Percentiles rank a stretch among this genome's conserved stretches.
These are phyloP conservation scores for Anarrhichthys ocellatus DNA, from an alignment of 2,113 vertebrate genomes.

Conservation along the genomic window DNA sequence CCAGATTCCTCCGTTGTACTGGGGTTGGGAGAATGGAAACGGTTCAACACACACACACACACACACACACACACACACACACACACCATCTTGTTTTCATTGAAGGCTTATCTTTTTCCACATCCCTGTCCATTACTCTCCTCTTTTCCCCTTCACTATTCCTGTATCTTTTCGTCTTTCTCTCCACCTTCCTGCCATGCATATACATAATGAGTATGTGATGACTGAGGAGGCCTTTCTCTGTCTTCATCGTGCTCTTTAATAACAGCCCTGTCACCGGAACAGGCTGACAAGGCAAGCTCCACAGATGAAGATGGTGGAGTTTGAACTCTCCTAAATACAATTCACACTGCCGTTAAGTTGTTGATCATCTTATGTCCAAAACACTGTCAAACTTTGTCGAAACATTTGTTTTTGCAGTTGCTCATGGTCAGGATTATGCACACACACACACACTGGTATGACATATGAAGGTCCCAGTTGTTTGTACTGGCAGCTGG, in stretches of 20 bases:
- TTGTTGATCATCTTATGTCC: background rate
- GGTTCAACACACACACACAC: constrained; percentile 32
- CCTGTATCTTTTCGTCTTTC: background rate
- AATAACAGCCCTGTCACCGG: background rate
- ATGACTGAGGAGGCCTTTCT: constrained; percentile 31
- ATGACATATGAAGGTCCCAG: constrained; percentile 30
- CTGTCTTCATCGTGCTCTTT: constrained; percentile 6
- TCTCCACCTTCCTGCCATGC: background rate
- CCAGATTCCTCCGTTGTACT: constrained; percentile 62
- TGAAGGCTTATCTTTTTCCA: constrained; percentile 25
- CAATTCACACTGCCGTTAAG: background rate
- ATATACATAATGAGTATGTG: constrained; percentile 35
- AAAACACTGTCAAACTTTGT: constrained; percentile 8
- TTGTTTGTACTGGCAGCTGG: constrained; percentile 52
- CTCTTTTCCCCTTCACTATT: background rate
- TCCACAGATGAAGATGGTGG: background rate
- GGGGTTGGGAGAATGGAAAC: constrained; percentile 32
- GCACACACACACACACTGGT: constrained; percentile 14
- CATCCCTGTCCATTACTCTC: background rate
- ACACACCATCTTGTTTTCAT: constrained; percentile 29
- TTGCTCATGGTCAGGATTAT: constrained; percentile 5
- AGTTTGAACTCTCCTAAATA: background rate
- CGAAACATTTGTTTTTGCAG: background rate
- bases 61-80: constrained; percentile 31
- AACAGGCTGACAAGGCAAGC: background rate